phyloP scores from a whole-genome alignment of 2,888 invertebrate species.

The Lasioglossum morio region DNA sequence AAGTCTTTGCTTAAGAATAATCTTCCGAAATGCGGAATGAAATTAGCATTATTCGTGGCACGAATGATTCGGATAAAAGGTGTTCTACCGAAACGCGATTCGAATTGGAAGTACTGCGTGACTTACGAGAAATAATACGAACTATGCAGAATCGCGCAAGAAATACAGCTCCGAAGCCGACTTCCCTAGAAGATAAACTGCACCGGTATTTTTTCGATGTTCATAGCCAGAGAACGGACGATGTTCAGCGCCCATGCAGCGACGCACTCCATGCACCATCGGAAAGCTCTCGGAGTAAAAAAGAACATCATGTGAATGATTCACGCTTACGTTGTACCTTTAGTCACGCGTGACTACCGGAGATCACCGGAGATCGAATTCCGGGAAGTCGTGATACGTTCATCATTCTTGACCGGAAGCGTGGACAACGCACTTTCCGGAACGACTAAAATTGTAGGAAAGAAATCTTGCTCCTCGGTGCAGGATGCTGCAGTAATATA shows the following conservation, averaged over 20 bases:
- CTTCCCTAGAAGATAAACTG: not conserved
- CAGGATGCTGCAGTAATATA: too few relatives aligned
- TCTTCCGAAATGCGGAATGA: too few relatives aligned
- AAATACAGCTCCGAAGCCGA: not conserved
- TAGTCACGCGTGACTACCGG: conserved; percentile 50
- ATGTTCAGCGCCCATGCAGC: not conserved
- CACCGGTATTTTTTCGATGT: not conserved
- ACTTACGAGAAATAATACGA: not conserved
- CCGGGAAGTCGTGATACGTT: not conserved
- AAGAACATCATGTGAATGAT: conserved; percentile 51
- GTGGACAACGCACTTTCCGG: not conserved
- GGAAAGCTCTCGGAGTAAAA: conserved; percentile 27
- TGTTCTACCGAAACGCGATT: not conserved
- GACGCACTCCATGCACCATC: conserved; percentile 15
- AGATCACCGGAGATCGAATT: conserved; percentile 16
- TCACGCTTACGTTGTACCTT: conserved; percentile 54
- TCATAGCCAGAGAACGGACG: not conserved
- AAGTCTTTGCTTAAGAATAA: not conserved
- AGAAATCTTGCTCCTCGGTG: not conserved
- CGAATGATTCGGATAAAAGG: not conserved
- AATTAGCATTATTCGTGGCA: not conserved
- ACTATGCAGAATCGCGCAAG: not conserved
- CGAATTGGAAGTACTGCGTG: not conserved
- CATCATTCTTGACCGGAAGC: not conserved
- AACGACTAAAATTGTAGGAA: not conserved